phyloP scores from a whole-genome alignment of 2,888 invertebrate species.

The Orchesellides sinensis region DNA sequence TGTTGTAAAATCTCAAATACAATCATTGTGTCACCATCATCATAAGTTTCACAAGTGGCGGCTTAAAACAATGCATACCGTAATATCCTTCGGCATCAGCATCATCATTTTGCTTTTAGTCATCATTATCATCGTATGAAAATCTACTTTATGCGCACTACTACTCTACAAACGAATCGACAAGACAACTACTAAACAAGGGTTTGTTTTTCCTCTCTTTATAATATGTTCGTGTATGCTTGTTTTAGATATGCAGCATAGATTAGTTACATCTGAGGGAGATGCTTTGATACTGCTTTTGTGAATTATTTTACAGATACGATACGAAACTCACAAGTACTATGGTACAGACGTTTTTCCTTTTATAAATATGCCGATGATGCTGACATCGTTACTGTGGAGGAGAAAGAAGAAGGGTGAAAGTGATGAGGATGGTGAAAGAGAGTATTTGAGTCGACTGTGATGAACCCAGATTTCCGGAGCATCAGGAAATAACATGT shows the following conservation, averaged over 20 bases:
- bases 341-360: too few species aligned
- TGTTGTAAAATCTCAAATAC: not conserved
- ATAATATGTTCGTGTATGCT: not conserved
- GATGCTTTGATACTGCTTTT: too few species aligned
- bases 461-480: constrained; percentile 10
- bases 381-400: too few species aligned
- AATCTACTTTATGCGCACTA: not conserved
- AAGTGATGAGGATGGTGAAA: not conserved
- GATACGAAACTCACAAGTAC: not conserved
- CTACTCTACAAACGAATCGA: too few species aligned
- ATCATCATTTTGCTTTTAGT: not conserved
- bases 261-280: not conserved
- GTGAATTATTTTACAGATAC: not conserved
- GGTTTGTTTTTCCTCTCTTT: too few species aligned
- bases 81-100: constrained; percentile 8
- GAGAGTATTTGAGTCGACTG: not conserved
- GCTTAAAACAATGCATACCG: not conserved
- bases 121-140: not conserved
- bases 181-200: not conserved
- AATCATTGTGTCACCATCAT: not conserved
- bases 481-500: not conserved
- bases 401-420: not conserved
- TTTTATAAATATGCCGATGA: not conserved
- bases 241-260: not conserved
- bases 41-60: constrained; percentile 1